Conservation (phyloP, 2,888 invertebrate genomes). For the Bellardia bayeri region DNA sequence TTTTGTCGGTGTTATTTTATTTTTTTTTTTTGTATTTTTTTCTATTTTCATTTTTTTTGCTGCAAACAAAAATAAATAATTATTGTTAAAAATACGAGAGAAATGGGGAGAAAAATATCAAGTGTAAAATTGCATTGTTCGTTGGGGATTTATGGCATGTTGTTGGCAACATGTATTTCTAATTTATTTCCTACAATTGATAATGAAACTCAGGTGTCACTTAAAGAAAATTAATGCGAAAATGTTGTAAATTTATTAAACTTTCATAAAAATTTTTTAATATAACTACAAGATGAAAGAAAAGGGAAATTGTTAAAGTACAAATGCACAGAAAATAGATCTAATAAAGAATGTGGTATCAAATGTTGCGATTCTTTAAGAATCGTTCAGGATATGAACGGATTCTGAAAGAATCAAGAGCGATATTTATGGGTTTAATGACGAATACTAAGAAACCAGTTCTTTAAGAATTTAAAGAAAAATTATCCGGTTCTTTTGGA, state of each 20-base stretch:
- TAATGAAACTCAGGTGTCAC: conserved; percentile 12
- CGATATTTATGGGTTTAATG: no score
- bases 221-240: conserved; percentile 5
- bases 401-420: no score
- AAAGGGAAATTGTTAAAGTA: no score
- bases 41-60: conserved; percentile 6
- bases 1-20: conserved; percentile 51
- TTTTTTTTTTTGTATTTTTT: conserved; percentile 33
- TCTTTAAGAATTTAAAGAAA: no score
- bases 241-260: conserved; percentile 26
- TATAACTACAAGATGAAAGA: neutral
- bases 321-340: no score
- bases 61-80: conserved; percentile 51
- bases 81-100: conserved; percentile 32
- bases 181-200: neutral
- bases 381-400: no score
- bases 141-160: conserved; percentile 28
- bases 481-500: no score
- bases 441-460: no score
- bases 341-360: no score
- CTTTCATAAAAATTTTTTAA: conserved; percentile 17
- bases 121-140: conserved; percentile 31
- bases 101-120: neutral
- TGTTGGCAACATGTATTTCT: neutral
- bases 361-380: no score